Evolutionary conservation across 2,797 vertebrate genomes (phyloP).

Genomic region (Aeoliscus strigatus): DNA sequence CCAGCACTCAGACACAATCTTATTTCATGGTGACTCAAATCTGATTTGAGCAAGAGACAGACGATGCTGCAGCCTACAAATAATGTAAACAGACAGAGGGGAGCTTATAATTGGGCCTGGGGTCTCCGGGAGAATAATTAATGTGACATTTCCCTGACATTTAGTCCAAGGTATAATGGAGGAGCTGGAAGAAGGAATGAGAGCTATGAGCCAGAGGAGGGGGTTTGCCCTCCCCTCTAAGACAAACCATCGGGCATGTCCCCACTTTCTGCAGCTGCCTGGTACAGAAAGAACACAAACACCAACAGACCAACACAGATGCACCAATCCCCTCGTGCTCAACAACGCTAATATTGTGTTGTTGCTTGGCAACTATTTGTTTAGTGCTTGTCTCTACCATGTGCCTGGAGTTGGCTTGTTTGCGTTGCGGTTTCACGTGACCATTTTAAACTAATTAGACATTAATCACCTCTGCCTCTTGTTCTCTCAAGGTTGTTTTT

Average conservation of each 20-base stretch:
- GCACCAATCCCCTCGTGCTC: constrained; percentile 33
- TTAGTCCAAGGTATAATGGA: constrained; percentile 70
- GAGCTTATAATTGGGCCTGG: constrained; percentile 54
- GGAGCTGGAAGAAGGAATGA: constrained; percentile 47
- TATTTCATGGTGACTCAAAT: constrained; percentile 65
- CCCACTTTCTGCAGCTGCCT: constrained; percentile 12
- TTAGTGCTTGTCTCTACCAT: constrained; percentile 42
- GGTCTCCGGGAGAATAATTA: constrained; percentile 77
- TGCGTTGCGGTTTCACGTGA: constrained; percentile 57
- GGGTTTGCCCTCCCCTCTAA: too few relatives aligned
- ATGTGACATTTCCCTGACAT: constrained; percentile 83
- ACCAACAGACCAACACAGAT: constrained; percentile 36
- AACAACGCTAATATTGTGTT: constrained; percentile 49
- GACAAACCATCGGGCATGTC: constrained; percentile 17
- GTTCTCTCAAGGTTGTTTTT: constrained; percentile 39
- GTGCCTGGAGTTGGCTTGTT: constrained; percentile 49
- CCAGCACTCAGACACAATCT: constrained; percentile 58
- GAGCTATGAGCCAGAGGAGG: constrained; percentile 38
- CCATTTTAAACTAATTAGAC: constrained; percentile 68
- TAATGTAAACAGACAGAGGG: constrained; percentile 49
- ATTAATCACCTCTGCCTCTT: constrained; percentile 54
- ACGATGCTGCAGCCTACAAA: constrained; percentile 47
- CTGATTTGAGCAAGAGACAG: constrained; percentile 63
- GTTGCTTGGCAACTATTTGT: constrained; percentile 69
- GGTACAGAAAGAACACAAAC: constrained; percentile 20